phyloP scores from a whole-genome alignment of 2,888 invertebrate genomes.

The Blastobasis lacticolella region DNA sequence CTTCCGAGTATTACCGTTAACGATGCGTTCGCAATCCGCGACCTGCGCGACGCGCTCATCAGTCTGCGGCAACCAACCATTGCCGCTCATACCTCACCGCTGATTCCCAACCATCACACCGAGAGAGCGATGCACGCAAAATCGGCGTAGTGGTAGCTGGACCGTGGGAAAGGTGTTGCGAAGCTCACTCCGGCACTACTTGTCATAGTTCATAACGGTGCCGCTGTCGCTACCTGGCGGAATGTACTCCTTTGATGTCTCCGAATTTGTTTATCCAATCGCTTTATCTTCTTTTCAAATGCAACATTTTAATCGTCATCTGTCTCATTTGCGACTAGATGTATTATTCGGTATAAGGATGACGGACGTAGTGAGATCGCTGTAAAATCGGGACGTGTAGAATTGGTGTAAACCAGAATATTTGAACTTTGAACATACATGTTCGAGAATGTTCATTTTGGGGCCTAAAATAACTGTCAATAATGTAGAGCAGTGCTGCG shows the following conservation, averaged over 20 bases:
- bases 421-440: too few species aligned
- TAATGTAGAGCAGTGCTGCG: conserved; percentile 8
- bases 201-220: conserved; percentile 48
- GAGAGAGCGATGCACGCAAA: conserved; percentile 13
- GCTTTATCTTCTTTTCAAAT: neutral
- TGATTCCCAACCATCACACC: too few species aligned
- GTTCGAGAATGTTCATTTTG: too few species aligned
- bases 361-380: too few species aligned
- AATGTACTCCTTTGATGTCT: conserved; percentile 20
- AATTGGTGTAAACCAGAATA: too few species aligned
- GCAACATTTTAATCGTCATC: too few species aligned
- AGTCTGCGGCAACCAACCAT: conserved; percentile 4
- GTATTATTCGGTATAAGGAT: too few species aligned
- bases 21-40: conserved; percentile 12
- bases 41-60: conserved; percentile 8
- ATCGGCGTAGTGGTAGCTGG: conserved; percentile 34
- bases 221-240: conserved; percentile 21
- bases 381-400: too few species aligned
- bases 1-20: conserved; percentile 18
- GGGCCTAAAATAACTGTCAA: conserved; percentile 11
- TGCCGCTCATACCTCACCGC: conserved; percentile 5
- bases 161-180: conserved; percentile 51
- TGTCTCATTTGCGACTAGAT: too few species aligned
- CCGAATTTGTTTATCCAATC: neutral
- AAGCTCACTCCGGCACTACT: conserved; percentile 29